Evolutionary conservation across 1,140 invertebrate genomes (phyloP).

Genomic region (Drosophila nebulosa): DNA sequence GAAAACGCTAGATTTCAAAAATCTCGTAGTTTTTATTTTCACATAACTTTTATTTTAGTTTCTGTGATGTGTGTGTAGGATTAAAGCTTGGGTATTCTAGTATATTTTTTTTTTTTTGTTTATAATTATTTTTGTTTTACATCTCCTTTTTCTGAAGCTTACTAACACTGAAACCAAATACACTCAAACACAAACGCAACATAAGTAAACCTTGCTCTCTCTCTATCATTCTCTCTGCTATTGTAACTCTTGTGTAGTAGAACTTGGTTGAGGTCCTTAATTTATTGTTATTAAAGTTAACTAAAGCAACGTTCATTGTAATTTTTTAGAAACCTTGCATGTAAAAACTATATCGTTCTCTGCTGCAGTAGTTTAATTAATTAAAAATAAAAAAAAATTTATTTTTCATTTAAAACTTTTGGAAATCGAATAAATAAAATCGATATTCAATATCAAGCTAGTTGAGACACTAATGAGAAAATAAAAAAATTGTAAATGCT

Average conservation of each 20-base stretch:
- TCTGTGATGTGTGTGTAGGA: constrained; percentile 28
- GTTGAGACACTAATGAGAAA: constrained; percentile 69
- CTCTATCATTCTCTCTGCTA: constrained; percentile 1
- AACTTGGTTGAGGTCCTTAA: constrained; percentile 47
- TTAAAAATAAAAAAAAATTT: constrained; percentile 33
- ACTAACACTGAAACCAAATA: constrained; percentile 43
- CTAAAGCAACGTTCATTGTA: constrained; percentile 60
- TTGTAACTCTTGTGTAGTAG: constrained; percentile 16
- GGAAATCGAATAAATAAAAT: neutral
- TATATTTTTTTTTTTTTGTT: constrained; percentile 16
- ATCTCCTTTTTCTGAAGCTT: constrained; percentile 16
- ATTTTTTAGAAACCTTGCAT: constrained; percentile 35
- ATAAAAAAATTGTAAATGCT: constrained; percentile 37
- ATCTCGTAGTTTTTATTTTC: constrained; percentile 29
- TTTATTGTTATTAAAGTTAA: constrained; percentile 21
- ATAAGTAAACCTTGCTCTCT: constrained; percentile 8
- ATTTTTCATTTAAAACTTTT: constrained; percentile 28
- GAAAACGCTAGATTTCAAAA: constrained; percentile 23
- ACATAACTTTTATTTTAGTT: constrained; percentile 23
- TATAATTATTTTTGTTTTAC: constrained; percentile 23
- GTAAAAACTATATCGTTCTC: neutral
- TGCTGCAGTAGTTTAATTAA: constrained; percentile 6
- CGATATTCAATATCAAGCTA: constrained; percentile 40
- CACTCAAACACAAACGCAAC: neutral
- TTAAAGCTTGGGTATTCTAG: neutral